Evolutionary conservation across 2,113 vertebrate species (phyloP), one percentile per base, ranked within the genome.

Genomic region (human (Homo sapiens)): DNA sequence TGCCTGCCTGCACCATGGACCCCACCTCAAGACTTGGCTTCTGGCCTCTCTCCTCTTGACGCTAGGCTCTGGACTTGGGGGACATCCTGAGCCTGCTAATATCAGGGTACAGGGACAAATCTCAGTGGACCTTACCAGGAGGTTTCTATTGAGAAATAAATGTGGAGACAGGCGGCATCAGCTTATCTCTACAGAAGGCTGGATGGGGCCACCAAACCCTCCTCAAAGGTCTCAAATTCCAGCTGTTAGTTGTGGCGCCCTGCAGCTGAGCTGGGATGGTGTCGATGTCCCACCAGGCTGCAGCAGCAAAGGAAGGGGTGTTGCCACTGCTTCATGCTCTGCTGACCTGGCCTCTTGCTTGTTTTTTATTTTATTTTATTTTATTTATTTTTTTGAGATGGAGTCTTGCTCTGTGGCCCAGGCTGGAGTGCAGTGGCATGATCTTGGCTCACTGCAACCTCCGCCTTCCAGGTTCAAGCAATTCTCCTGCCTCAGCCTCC

Each of bases 121-220:
- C 17, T 16, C 8, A 4, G 16, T 7, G 12, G 35, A 45, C 25
- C 25, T 50, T 30, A 55, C 12, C 8, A 1, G 25, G 72, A 45
- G 30, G 27, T 40, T 85, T 73, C 27, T 8, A 10, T 5, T 18
- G 73, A 48, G 32, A 38, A 55, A 25, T 45, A 30, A 6, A n/a
- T 17, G 4, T 2, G 14, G 1, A 14, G 23, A 8, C 17, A 3
- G 6, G 5, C 3, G n/a, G 22, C 5, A 14, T 32, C 52, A 16
- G 0, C 23, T 73, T 0, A 0, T 6, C 18, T 30, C 40, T 32
- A 13, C 13, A 4, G 72, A 64, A n/a, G 64, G 30, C 30, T 2
- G 52, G 1, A 7, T 18, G 3, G 85, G 8, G 11, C 35, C 6
- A 30, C 3, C 4, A 12, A 23, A 27, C 20, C 52, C 38, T 30